A percentile compares a stretch with the other conserved stretches of the same genome.
phyloP scores from a whole-genome alignment of 2,888 invertebrate genomes.

The Cotesia congregata region DNA sequence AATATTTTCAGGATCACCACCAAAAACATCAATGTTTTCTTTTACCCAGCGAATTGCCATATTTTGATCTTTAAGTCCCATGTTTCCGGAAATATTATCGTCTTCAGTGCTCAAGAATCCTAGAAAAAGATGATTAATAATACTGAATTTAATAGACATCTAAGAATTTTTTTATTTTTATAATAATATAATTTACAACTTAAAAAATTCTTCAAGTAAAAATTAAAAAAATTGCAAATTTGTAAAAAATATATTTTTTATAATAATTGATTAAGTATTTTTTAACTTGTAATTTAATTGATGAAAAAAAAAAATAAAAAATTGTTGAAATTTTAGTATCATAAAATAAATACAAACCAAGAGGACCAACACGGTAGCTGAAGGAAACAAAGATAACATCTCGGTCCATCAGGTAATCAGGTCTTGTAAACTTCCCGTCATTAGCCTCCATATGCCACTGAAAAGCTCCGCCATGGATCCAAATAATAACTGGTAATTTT shows the following conservation, averaged over 20 bases:
- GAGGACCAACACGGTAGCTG: slow-evolving; percentile 78
- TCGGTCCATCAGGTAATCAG: slow-evolving; percentile 74
- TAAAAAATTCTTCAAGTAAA: too few species aligned
- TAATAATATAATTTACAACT: too few species aligned
- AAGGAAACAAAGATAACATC: slow-evolving; percentile 78
- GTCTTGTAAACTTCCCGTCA: slow-evolving; percentile 72
- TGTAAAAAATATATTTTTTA: too few species aligned
- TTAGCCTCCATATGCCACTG: slow-evolving; percentile 73
- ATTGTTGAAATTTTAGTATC: too few species aligned
- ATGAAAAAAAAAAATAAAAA: too few species aligned
- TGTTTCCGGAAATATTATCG: slow-evolving; percentile 76
- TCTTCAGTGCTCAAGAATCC: slow-evolving; percentile 82
- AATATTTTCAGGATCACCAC: slow-evolving; percentile 79
- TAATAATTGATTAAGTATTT: too few species aligned
- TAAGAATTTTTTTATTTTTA: too few species aligned
- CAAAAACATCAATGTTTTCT: slow-evolving; percentile 77
- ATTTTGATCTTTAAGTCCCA: slow-evolving; percentile 80
- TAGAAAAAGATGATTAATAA: too few species aligned
- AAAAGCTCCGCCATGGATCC: slow-evolving; percentile 55
- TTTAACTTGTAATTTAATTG: too few species aligned
- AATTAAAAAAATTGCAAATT: too few species aligned
- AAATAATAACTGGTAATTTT: slow-evolving; percentile 51
- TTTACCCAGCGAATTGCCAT: slow-evolving; percentile 79
- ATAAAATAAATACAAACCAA: slow-evolving; percentile 70
- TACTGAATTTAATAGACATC: too few species aligned